Evolutionary conservation across 2,113 vertebrate species (phyloP), one percentile per base, ranked within the genome.

Genomic region (Hassar affinis): DNA sequence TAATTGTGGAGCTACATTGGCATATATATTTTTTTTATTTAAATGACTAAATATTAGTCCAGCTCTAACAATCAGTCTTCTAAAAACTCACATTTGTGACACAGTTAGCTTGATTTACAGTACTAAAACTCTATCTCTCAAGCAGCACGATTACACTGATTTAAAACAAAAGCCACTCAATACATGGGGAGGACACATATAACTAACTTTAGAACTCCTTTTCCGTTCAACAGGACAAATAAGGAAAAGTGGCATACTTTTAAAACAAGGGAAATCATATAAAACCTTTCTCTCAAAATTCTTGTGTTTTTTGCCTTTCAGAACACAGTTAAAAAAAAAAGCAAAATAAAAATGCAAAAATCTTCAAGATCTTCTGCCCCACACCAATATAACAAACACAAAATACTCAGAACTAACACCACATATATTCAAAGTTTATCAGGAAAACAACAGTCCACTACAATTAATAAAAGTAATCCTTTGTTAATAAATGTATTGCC

Each of bases 51-150:
- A 94, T 95, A 96, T 96, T 94, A 94, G 95, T 95, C 95, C 94
- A 95, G 93, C 92, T 96, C 94, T 95, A 96, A 90, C 87, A 87
- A 94, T 94, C 94, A 95, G 93, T 95, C 92, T 95, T 95, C 95
- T 97, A 97, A 92, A 93, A 96, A 95, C 93, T 97, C 96, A 97
- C 94, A 95, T 95, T 95, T 95, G 93, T 93, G 93, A 95, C 94
- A 95, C 94, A 91, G 89, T 92, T 93, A 96, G 95, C 94, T 93
- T 93, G 92, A 92, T 94, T 95, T 97, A 97, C 97, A 98, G 96
- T 97, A 98, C 96, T 98, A 97, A 91, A 93, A 92, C 92, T 93
- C 95, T 97, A 97, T 94, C 93, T 94, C 94, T 97, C 96, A 97
- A 96, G 96, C 96, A 97, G 97, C 94, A 94, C 88, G 93, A 94